Evolutionary conservation across 2,113 vertebrate genomes (phyloP), one percentile per base, ranked within the genome.

Genomic region (Sylvilagus bachmani): DNA sequence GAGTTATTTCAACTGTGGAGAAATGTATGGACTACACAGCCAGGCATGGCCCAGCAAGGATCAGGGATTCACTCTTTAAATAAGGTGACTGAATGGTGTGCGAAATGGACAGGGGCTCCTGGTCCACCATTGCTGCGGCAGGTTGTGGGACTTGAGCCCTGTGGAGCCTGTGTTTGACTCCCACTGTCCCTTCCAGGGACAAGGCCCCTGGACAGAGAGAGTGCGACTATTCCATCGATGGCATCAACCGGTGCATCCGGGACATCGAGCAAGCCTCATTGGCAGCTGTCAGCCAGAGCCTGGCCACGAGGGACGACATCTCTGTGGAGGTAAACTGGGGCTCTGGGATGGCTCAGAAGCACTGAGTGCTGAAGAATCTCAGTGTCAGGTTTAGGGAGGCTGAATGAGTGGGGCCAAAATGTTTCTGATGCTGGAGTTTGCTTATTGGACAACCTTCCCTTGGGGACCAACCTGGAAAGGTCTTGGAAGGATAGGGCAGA

Each of bases 241-340:
- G 99, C 93, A 99, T 99, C 98, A 99, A 99, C 98, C 99, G 98
- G 55, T 99, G 99, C 97, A 99, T 99, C 98, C 98, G 99, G 86
- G 99, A 99, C 98, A 99, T 99, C 3, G 99, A 99, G 95, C 99
- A 99, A 97, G 99, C 99, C 12, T 99, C 99, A 0, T 98, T 99
- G 0, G 99, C 99, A 0, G 99, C 99, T 0, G 98, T 99, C 95
- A 99, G 99, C 91, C 99, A 99, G 98, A 99, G 99, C 89, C 96
- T 99, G 96, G 99, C 99, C 89, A 99, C 99, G 14, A 98, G 99
- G 97, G 99, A 99, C 71, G 99, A 99, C 98, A 99, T 99, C 98
- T 99, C 99, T 0, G 98, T 99, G 88, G 99, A 99, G 99, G 99
- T 99, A 98, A 8, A 38, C 24, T 2, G 3, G 77, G 66, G 11